Evolutionary conservation across 2,113 vertebrate genomes (phyloP).

Genomic region (Sylvilagus bachmani): DNA sequence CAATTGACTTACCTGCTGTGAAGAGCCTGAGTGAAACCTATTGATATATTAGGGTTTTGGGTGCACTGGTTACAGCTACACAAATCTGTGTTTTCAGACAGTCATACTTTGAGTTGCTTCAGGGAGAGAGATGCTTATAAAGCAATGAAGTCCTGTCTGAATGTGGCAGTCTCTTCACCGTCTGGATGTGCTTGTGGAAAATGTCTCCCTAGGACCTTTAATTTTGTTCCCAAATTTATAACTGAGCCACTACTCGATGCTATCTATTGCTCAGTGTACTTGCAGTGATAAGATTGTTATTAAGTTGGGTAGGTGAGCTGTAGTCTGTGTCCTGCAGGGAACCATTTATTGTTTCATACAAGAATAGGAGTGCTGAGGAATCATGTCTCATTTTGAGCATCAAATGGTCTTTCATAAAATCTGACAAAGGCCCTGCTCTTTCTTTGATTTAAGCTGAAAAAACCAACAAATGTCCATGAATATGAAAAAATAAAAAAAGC

Average conservation of each 20-base stretch:
- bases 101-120: conserved; percentile 61
- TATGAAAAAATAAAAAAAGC: conserved; percentile 55
- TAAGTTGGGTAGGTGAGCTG: conserved; percentile 69
- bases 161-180: conserved; percentile 1
- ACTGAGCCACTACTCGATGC: conserved; percentile 50
- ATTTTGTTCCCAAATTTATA: conserved; percentile 74
- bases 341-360: conserved; percentile 66
- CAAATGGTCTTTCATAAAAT: conserved; percentile 44
- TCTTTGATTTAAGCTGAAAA: conserved; percentile 67
- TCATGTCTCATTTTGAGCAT: conserved; percentile 54
- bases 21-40: not conserved
- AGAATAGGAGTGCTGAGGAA: conserved; percentile 51
- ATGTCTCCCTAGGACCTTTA: conserved; percentile 75
- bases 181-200: conserved; percentile 57
- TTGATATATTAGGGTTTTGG: not conserved
- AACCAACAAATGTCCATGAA: not conserved
- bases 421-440: conserved; percentile 54
- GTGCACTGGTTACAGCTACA: not conserved
- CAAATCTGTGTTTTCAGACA: conserved; percentile 54
- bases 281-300: conserved; percentile 66
- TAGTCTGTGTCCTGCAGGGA: conserved; percentile 59
- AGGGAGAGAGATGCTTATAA: conserved; percentile 46
- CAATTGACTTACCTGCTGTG: not conserved
- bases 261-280: conserved; percentile 58
- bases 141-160: conserved; percentile 36